These are phyloP conservation scores for Asteroscopus sphinx DNA, from an alignment of 2,888 invertebrate genomes.

Conservation along the genomic window DNA sequence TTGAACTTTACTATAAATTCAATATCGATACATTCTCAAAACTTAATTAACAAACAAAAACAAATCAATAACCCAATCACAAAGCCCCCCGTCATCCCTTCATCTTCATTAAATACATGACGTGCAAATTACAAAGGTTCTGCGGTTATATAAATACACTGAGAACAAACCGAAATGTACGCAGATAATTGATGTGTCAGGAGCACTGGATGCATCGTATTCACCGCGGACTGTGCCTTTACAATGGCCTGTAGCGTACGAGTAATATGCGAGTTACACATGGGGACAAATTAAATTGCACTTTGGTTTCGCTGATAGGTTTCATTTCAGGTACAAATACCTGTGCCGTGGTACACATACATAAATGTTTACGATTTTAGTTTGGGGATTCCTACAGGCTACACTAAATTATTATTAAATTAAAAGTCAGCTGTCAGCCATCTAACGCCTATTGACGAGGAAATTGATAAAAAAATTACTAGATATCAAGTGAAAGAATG, in stretches of 20 bases:
- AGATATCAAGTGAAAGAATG: too few species aligned
- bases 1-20: too few species aligned
- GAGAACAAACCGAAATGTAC: conserved; percentile 61
- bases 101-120: conserved; percentile 36
- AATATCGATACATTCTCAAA: background rate
- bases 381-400: too few species aligned
- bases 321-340: too few species aligned
- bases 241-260: conserved; percentile 48
- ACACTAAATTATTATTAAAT: too few species aligned
- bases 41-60: conserved; percentile 6
- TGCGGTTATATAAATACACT: conserved; percentile 51
- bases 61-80: background rate
- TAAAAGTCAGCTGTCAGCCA: too few species aligned
- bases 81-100: conserved; percentile 13
- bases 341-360: too few species aligned
- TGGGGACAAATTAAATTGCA: conserved; percentile 48
- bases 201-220: conserved; percentile 59
- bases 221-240: conserved; percentile 43
- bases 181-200: conserved; percentile 75
- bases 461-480: too few species aligned
- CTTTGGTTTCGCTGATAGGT: conserved; percentile 9
- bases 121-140: conserved; percentile 44
- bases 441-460: too few species aligned
- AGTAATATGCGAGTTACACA: conserved; percentile 41
- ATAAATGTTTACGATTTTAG: too few species aligned